These are phyloP conservation scores for Lepus timidus DNA, from an alignment of 2,113 vertebrate species.

Conservation along the genomic window DNA sequence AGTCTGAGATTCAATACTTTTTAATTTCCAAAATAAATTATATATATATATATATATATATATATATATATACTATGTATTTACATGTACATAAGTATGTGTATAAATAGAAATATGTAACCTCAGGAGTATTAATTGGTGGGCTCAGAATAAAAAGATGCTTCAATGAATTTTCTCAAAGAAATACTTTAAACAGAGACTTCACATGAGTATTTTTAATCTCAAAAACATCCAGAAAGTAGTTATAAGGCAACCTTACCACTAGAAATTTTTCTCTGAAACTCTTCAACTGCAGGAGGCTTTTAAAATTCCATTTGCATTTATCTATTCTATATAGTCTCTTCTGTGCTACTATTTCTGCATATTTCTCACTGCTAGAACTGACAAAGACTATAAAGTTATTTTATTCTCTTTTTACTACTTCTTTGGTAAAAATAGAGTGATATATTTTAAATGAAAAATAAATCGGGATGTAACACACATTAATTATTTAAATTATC, in stretches of 20 bases:
- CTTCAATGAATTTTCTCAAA: neutral
- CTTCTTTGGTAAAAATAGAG: conserved; percentile 64
- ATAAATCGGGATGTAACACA: neutral
- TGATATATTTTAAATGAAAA: conserved; percentile 45
- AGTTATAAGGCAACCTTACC: neutral
- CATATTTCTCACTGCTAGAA: neutral
- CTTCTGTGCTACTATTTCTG: neutral
- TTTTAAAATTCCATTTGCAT: neutral
- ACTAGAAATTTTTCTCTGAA: neutral
- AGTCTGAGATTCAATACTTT: neutral
- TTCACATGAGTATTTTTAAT: neutral
- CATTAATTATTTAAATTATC: conserved; percentile 44
- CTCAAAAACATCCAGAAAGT: neutral
- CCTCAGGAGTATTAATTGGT: neutral
- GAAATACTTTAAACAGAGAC: neutral
- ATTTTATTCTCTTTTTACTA: conserved; percentile 71
- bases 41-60: neutral
- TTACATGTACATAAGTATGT: neutral
- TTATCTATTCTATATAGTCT: neutral
- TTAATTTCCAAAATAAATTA: neutral
- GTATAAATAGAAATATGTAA: neutral
- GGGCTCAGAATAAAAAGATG: neutral
- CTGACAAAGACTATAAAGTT: conserved; percentile 54
- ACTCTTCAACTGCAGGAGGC: neutral
- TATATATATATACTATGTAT: neutral